Conservation (phyloP, 2,888 invertebrate genomes). For the Tridacna gigas region DNA sequence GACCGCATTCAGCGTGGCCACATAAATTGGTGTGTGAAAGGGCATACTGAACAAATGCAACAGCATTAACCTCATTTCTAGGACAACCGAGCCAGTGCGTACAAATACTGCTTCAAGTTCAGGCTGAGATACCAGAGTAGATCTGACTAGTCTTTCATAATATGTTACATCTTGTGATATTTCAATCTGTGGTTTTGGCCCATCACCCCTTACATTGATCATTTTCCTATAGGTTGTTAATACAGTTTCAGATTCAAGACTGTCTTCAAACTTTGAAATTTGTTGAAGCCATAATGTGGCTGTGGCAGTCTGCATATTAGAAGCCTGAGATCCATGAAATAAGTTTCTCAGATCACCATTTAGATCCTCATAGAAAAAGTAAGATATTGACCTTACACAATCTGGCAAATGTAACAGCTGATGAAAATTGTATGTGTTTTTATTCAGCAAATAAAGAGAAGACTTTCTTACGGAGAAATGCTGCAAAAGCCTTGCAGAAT, state of each 20-base stretch:
- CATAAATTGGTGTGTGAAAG: background rate
- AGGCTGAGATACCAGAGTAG: background rate
- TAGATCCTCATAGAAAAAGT: slow-evolving; percentile 46
- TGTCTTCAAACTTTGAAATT: slow-evolving; percentile 21
- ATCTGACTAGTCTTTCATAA: background rate
- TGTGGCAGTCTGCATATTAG: slow-evolving; percentile 31
- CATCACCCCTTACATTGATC: background rate
- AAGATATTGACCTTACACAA: slow-evolving; percentile 21
- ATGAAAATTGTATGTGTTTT: slow-evolving; percentile 10
- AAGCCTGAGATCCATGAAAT: slow-evolving; percentile 48
- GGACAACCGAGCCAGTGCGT: background rate
- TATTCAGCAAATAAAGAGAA: background rate
- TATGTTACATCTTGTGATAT: background rate
- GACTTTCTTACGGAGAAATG: slow-evolving; percentile 7
- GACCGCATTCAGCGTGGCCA: background rate
- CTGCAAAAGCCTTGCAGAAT: background rate
- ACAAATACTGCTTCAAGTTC: background rate
- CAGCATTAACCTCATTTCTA: background rate
- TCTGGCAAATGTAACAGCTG: slow-evolving; percentile 9
- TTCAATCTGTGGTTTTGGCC: background rate
- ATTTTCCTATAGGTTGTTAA: background rate
- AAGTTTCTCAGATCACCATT: slow-evolving; percentile 38
- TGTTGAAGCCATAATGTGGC: slow-evolving; percentile 35
- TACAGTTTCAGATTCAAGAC: background rate
- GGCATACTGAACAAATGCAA: slow-evolving; percentile 13